Base-by-base conservation (phyloP, 2,113 vertebrate genomes). In the Megalops atlanticus region DNA sequence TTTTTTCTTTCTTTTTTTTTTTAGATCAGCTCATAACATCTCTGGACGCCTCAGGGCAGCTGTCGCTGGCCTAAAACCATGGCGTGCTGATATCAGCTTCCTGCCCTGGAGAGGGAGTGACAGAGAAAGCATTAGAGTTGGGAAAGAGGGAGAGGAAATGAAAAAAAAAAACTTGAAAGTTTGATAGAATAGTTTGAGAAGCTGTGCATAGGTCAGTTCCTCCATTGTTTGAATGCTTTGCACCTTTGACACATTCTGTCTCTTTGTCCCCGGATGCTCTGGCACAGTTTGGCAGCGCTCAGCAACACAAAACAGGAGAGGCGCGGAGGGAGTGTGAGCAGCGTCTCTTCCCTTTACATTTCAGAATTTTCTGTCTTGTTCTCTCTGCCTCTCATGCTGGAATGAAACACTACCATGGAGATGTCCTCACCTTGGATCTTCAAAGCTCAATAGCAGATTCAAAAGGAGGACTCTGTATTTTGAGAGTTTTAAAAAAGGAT, bases 41-140 rank as follows among this genome's bases (percentile, higher is more conserved):
- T 49, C 69, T 47, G 45, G 41, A 33, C 35, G 58, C 80, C 80
- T 75, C 31, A 24, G 80, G 74, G 27, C 52, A 76, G 54, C 80
- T 75, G 80, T 45, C 54, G 10, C 39, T 27, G 54, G 35, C 35
- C 36, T 21, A 74, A 27, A 64, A 64, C 58, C n/a, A 6, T 10
- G 35, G 75, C 27, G 24, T 15, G 69, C 33, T 74, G 70, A 47
- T 72, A 38, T 75, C 36, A 27, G 36, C 35, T 18, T 16, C 14
- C 70, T 24, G 38, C 11, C 12, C 12, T 10, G 11, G 72, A 41
- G 12, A 12, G 21, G 31, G 58, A 64, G n/a, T 11, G 68, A 70
- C 39, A 45, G 16, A 21, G 36, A 27, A 27, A 40, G 77, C 45
- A 21, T 24, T 16, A 2, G 49, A 3, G 49, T 16, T 3, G 18